Base-by-base conservation (phyloP, 2,797 vertebrate genomes). In the Cossypha polioptera region DNA sequence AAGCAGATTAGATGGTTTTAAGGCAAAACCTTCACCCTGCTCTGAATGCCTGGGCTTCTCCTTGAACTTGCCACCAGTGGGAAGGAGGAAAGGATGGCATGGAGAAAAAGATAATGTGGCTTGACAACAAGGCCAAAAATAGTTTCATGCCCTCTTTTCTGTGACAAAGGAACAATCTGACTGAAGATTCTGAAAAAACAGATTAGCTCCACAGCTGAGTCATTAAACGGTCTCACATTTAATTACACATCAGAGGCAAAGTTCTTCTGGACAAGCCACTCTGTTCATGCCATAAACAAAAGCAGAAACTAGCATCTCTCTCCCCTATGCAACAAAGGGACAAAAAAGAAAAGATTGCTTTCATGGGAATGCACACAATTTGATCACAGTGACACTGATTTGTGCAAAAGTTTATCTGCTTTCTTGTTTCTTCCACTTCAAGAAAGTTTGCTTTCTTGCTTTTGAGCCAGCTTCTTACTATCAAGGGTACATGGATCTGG, bases 281-380 rank as follows among this genome's bases (percentile, higher is more conserved):
- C 48, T 68, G 57, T 20, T 42, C 7, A 12, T 5, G 2, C 16
- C 11, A 24, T 17, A 33, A 47, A 25, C 21, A 18, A 38, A 35
- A 72, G 14, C 38, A 38, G 31, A 21, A 51, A 7, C 33, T n/a
- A 15, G 15, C 5, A 21, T 51, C 67, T 43, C 43, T 16, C 67
- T 43, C 40, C 15, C 18, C 40, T 35, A 0, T 3, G 16, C 29
- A 83, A 47, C 8, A 31, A 62, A 76, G 13, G 5, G 11, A 40
- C 1, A 5, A 28, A 73, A 69, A 59, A 2, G 0, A 13, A 59
- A 45, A 29, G 0, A 6, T 26, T 67, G 50, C 8, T 42, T 28
- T 47, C 24, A 9, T 9, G 11, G 29, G 18, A 22, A 51, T 16
- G 10, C 25, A 47, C 28, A 40, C 13, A 9, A 5, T 18, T 59